phyloP scores from a whole-genome alignment of 2,113 vertebrate genomes.

The Calypte anna region DNA sequence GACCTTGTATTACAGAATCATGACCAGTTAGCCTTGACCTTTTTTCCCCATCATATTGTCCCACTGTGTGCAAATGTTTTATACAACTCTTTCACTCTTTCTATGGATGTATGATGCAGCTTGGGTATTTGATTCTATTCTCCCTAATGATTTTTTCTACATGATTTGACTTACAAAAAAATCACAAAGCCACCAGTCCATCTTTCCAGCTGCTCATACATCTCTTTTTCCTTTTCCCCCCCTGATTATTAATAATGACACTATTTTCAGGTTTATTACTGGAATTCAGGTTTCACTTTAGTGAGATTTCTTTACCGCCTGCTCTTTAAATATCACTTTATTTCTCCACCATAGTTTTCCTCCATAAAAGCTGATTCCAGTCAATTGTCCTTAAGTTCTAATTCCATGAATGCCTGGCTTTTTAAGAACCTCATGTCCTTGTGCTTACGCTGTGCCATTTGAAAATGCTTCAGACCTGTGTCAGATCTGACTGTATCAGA shows the following conservation, averaged over 20 bases:
- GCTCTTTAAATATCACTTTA: slow-evolving; percentile 38
- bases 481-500: background rate
- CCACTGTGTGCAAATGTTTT: background rate
- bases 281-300: slow-evolving; percentile 17
- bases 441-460: slow-evolving; percentile 41
- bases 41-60: background rate
- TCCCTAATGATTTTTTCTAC: background rate
- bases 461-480: background rate
- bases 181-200: background rate
- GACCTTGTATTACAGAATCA: background rate
- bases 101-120: background rate
- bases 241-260: background rate
- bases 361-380: background rate
- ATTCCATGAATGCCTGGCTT: background rate
- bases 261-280: slow-evolving; percentile 32
- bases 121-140: background rate
- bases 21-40: background rate
- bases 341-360: slow-evolving; percentile 18
- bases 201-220: background rate
- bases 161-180: background rate
- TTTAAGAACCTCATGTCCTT: background rate
- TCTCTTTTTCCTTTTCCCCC: background rate
- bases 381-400: slow-evolving; percentile 32
- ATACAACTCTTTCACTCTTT: background rate
- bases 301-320: background rate